phyloP scores from a whole-genome alignment of 1,140 invertebrate species.

The Heliconius congener region DNA sequence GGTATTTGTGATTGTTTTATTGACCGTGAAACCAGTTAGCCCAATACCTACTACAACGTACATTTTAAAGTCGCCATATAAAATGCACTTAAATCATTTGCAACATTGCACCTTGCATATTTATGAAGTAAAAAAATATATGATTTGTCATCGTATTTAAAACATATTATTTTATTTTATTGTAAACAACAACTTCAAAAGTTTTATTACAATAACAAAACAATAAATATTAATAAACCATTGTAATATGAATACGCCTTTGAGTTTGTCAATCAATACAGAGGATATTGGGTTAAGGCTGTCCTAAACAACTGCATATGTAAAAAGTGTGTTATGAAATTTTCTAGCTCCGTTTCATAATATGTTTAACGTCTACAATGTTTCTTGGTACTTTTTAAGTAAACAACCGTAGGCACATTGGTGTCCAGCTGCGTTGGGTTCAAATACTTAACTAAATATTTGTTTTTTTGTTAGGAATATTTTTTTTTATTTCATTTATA shows the following conservation, averaged over 20 bases:
- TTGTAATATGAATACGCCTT: constrained; percentile 8
- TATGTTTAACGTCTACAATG: background rate
- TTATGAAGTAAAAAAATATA: background rate
- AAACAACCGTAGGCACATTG: too few relatives aligned
- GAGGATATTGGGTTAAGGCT: constrained; percentile 9
- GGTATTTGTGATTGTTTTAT: constrained; percentile 26
- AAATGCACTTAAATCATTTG: background rate
- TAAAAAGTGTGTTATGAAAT: constrained; percentile 11
- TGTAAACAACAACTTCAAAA: background rate
- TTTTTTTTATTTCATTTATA: background rate
- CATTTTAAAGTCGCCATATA: background rate
- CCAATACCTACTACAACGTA: constrained; percentile 12
- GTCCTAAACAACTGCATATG: constrained; percentile 12
- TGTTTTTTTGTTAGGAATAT: background rate
- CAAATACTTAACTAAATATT: background rate
- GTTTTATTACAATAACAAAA: background rate
- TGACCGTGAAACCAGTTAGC: constrained; percentile 30
- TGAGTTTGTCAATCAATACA: background rate
- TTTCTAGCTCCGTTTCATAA: constrained; percentile 2
- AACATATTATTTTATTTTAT: too few relatives aligned
- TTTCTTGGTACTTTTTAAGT: background rate
- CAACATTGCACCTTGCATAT: background rate
- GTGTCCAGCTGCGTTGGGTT: background rate
- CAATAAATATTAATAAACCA: background rate
- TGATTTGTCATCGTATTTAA: background rate